Evolutionary conservation across 2,888 invertebrate species (phyloP), one percentile per base, ranked within the genome.

Genomic region (Caenorhabditis sp.): DNA sequence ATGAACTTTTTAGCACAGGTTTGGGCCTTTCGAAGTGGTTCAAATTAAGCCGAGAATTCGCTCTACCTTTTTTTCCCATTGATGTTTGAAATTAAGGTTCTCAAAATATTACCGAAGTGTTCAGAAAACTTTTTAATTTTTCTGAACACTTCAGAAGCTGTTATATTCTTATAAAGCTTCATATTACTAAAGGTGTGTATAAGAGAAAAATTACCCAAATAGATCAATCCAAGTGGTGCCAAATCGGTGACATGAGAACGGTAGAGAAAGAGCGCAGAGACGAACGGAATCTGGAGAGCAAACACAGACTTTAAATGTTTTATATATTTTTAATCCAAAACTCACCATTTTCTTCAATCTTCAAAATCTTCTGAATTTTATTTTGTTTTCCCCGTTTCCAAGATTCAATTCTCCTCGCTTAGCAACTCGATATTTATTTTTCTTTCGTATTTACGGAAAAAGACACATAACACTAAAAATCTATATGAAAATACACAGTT

Each of bases 261-360:
- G 27, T 68, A 65, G 26, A 68, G 54, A 36, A 68, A 65, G 10
- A 73, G 63, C 3, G 68, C 63, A 23, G 73, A 61, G 3, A 65
- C 67, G 62, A 73, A 73, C 14, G 73, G 65, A 59, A 72, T 72
- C 72, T 72, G 54, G 38, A 66, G n/a, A 7, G 20, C 26, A 50
- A 17, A 25, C 17, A 59, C n/a, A 58, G 23, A 58, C 20, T 20
- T 26, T 23, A 36, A 56, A 61, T n/a, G n/a, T n/a, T 59, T 67
- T 43, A 64, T 63, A 67, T 64, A 63, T 52, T 20, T 56, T 56
- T 7, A 8, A 10, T 17, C 1, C 10, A 26, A n/a, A 26, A 56
- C 27, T 52, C 52, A 52, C 52, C 52, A 52, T 52, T 52, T 23
- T 52, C 27, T 14, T n/a, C 27, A 23, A 5, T 20, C 12, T 12